Base-by-base conservation (phyloP, 1,140 invertebrate species). In the Euura lappo region DNA sequence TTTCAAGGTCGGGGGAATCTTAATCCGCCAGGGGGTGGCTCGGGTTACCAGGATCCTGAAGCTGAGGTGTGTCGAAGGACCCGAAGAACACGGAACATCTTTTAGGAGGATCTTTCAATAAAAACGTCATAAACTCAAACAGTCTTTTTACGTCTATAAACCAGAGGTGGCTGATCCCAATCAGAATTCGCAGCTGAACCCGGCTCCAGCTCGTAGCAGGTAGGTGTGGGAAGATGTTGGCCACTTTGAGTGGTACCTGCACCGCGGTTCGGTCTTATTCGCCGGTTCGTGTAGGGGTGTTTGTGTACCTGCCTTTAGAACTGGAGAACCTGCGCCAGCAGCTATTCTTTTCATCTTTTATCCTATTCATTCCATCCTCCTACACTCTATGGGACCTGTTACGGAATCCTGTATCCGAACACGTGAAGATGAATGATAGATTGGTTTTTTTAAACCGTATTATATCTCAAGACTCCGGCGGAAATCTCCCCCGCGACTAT, bases 221-320 rank as follows among this genome's bases (percentile, higher is more conserved):
- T 74, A 75, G 72, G 74, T 78, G 80, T 80, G 80, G 80, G 78
- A 80, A 79, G 78, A 80, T 72, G 66, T 70, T 75, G 75, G 72
- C 75, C 74, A 80, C 72, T 77, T 77, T 81, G 76, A 77, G 77
- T 76, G 13, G 51, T 60, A 60, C 51, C 51, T 60, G 51, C 51
- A 28, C 51, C 51, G 51, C 51, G 51, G 8, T 60, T 60, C 6
- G 51, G 51, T 8, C 51, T 60, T 60, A 60, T 60, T 60, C 51
- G 51, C 51, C 51, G 51, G 51, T 60, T 3, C 51, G 8, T 28
- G 28, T 2, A 42, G 66, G 66, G 66, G 66, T 68, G 66, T 68
- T 68, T 8, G 28, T 68, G 66, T 28, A 44, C 66, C 66, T 44
- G 66, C 44, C 44, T 68, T 44, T 68, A 42, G 66, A 44, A 28